phyloP scores from a whole-genome alignment of 1,140 invertebrate species.

The Zophobas atratus region DNA sequence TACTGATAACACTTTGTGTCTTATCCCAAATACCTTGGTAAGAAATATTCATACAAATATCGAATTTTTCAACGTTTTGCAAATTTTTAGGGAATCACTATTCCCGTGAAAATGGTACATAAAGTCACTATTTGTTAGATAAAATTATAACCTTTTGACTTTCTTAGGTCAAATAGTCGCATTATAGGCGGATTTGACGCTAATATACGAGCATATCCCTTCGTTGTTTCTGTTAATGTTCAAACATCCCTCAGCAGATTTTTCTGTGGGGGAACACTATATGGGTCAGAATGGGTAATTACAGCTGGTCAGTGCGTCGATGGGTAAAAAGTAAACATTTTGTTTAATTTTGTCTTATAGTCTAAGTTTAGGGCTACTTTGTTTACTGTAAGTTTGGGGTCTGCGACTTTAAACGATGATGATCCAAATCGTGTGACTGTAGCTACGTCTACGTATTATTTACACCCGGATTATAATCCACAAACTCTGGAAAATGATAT shows the following conservation, averaged over 20 bases:
- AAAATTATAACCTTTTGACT: too few relatives aligned
- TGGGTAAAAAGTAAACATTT: background rate
- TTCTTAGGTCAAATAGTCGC: background rate
- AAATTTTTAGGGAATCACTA: too few relatives aligned
- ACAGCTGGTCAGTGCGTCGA: background rate
- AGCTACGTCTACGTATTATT: background rate
- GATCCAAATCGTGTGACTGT: background rate
- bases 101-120: too few relatives aligned
- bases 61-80: too few relatives aligned
- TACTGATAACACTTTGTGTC: too few relatives aligned
- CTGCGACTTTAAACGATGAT: background rate
- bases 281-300: background rate
- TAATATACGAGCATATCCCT: background rate
- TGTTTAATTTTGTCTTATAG: background rate
- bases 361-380: background rate
- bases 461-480: too few relatives aligned
- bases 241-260: background rate
- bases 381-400: background rate
- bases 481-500: too few relatives aligned
- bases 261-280: background rate
- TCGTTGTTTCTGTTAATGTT: conserved; percentile 11
- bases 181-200: conserved; percentile 14
- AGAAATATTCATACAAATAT: too few relatives aligned
- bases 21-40: too few relatives aligned
- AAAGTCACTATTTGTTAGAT: too few relatives aligned